Evolutionary conservation across 2,888 invertebrate genomes (phyloP), one percentile per base, ranked within the genome.

Genomic region (Ormyrus rosae): DNA sequence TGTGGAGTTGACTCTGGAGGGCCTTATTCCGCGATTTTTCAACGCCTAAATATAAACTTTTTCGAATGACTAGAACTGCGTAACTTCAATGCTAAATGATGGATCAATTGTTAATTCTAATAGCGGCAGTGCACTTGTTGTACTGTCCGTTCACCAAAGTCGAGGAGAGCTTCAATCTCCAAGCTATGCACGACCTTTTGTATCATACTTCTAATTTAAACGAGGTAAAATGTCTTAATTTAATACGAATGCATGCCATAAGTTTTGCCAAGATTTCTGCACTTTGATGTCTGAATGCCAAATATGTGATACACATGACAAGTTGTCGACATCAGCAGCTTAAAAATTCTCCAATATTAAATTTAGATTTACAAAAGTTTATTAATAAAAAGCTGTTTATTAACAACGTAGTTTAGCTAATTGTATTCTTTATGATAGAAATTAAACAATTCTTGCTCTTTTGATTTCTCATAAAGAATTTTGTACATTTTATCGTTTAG

Each of bases 101-200:
- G 96, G 95, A 95, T 90, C 93, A 95, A 88, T 92, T 96, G 90
- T 91, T 96, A 86, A 93, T 95, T 89, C 91, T 96, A 85, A 93
- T 96, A 86, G 95, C 96, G 81, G 93, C 94, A 85, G 93, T 95
- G 85, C 96, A 97, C 91, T 92, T 98, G 80, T 90, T 97, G 83
- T 93, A 96, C 86, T 98, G 98, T 88, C 99, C 99, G 73, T 99
- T 96, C 90, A 99, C 98, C 5, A 99, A 99, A 95, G 99, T 99
- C 71, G 99, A 99, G 92, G 99, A 99, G 92, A 99, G 99, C 91
- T 99, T 99, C 91, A 99, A 99, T 92, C 92, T 99, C 80, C 99
- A 99, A 92, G 99, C 99, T 45, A 96, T 96, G 91, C 99, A 99
- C 92, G 99, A 99, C 92, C 94, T 99, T 87, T 92, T 99, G 68